Conservation (phyloP, 1,140 invertebrate genomes). For the Neoseiulus cucumeris region DNA sequence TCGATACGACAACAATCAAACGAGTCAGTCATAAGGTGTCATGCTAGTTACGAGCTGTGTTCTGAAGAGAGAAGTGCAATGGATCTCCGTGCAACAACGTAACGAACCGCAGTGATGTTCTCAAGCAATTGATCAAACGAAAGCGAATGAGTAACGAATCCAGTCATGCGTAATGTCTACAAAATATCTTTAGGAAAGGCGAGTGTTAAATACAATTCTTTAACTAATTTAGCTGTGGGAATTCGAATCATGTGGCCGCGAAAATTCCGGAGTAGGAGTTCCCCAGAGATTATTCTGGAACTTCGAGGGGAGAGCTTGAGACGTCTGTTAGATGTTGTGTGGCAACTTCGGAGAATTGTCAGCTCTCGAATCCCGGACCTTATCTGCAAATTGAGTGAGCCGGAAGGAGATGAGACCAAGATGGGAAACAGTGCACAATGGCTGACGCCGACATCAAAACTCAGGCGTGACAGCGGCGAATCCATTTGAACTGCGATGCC, state of each 20-base stretch:
- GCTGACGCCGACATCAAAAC: too few species aligned
- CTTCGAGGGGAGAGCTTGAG: too few species aligned
- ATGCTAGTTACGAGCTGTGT: background rate
- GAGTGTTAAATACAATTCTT: background rate
- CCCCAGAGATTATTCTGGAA: too few species aligned
- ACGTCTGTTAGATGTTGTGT: too few species aligned
- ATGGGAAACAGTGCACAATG: too few species aligned
- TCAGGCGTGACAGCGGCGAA: too few species aligned
- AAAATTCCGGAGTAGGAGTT: background rate
- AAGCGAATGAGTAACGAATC: background rate
- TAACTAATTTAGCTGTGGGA: background rate
- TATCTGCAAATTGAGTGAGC: too few species aligned
- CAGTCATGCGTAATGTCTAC: background rate
- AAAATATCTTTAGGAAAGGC: background rate
- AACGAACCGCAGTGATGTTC: background rate
- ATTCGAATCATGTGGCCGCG: background rate
- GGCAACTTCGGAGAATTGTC: too few species aligned
- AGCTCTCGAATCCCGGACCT: too few species aligned
- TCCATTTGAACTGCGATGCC: too few species aligned
- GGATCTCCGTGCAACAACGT: conserved; percentile 9
- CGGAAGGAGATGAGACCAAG: too few species aligned
- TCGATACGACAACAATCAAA: background rate
- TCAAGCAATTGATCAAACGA: background rate
- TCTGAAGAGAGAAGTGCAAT: background rate
- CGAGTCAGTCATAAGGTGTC: background rate